Evolutionary conservation across 2,888 invertebrate species (phyloP).

Genomic region (Cremastinae sp.): DNA sequence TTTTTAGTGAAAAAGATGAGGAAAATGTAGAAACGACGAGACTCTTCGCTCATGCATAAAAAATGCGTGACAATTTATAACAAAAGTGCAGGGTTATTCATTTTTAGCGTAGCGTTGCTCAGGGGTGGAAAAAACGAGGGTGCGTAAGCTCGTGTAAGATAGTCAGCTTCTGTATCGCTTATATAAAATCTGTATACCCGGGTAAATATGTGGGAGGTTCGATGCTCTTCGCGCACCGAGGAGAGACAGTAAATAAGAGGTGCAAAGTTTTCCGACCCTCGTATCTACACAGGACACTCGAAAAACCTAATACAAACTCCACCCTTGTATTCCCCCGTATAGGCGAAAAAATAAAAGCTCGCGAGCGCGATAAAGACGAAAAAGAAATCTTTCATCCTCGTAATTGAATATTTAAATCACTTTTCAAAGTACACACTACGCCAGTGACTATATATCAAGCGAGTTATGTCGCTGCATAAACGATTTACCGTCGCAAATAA

Average conservation of each 20-base stretch:
- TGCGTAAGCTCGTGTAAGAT: slow-evolving; percentile 40
- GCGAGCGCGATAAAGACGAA: slow-evolving; percentile 45
- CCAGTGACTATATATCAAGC: neutral
- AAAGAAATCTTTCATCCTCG: slow-evolving; percentile 42
- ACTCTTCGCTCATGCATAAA: slow-evolving; percentile 54
- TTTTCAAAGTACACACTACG: neutral
- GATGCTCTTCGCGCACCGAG: slow-evolving; percentile 17
- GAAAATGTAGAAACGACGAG: slow-evolving; percentile 25
- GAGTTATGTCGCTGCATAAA: neutral
- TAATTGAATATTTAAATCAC: slow-evolving; percentile 60
- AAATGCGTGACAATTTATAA: slow-evolving; percentile 53
- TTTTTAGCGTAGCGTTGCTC: neutral
- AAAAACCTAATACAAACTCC: slow-evolving; percentile 20
- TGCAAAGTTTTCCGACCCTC: slow-evolving; percentile 56
- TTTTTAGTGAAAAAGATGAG: slow-evolving; percentile 32
- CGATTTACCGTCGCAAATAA: slow-evolving; percentile 2
- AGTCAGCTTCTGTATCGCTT: slow-evolving; percentile 26
- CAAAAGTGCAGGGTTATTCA: slow-evolving; percentile 35
- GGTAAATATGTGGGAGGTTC: neutral
- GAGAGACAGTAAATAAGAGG: slow-evolving; percentile 55
- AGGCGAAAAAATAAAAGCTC: neutral
- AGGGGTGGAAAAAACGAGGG: slow-evolving; percentile 32
- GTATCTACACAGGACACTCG: slow-evolving; percentile 56
- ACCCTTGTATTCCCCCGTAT: neutral
- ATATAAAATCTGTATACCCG: slow-evolving; percentile 11